phyloP scores from a whole-genome alignment of 2,797 vertebrate species.

The Chaetophractus vellerosus region DNA sequence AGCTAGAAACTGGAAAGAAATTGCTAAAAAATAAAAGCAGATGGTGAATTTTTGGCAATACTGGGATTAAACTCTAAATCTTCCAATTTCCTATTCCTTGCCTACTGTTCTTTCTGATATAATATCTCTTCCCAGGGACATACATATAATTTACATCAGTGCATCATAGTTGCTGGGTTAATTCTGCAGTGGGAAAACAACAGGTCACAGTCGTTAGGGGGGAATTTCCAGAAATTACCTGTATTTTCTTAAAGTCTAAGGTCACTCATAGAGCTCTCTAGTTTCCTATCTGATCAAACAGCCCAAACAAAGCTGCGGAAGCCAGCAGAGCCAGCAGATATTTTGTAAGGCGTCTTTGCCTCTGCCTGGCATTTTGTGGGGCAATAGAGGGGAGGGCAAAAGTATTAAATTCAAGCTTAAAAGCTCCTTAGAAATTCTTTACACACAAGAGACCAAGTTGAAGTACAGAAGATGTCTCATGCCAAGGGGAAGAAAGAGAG shows the following conservation, averaged over 20 bases:
- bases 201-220: slow-evolving; percentile 50
- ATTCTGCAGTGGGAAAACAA: slow-evolving; percentile 66
- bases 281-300: slow-evolving; percentile 80
- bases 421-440: slow-evolving; percentile 84
- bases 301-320: slow-evolving; percentile 79
- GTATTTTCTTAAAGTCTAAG: slow-evolving; percentile 82
- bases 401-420: slow-evolving; percentile 84
- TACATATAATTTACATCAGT: not conserved
- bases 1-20: slow-evolving; percentile 24
- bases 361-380: slow-evolving; percentile 78
- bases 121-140: not conserved
- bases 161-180: not conserved
- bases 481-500: slow-evolving; percentile 85
- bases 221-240: slow-evolving; percentile 81
- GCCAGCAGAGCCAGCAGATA: slow-evolving; percentile 65
- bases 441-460: slow-evolving; percentile 73
- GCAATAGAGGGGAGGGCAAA: slow-evolving; percentile 71
- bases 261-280: slow-evolving; percentile 68
- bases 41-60: slow-evolving; percentile 33
- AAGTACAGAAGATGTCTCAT: slow-evolving; percentile 78
- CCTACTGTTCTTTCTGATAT: not conserved
- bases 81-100: slow-evolving; percentile 26
- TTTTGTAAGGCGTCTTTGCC: slow-evolving; percentile 78
- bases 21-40: not conserved
- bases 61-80: not conserved